A percentile compares a stretch with the other conserved stretches of the same genome.
Conservation (phyloP, 2,888 invertebrate genomes). For the Pachydiplax longipennis region DNA sequence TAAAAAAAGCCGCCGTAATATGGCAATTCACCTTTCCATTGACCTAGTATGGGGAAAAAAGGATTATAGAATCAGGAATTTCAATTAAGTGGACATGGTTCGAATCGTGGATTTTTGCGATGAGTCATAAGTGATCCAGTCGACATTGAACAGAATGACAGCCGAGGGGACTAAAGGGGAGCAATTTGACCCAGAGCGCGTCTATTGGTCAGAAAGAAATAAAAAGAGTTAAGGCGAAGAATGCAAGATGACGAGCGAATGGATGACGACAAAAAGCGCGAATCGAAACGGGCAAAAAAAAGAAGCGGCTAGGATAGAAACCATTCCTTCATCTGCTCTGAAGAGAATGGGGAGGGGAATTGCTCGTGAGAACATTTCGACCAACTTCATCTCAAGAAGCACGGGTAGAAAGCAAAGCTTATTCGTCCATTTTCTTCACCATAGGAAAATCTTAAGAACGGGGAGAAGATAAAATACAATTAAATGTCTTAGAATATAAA, state of each 20-base stretch:
- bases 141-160: neutral
- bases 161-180: neutral
- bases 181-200: neutral
- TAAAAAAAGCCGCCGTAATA: no score
- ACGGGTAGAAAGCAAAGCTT: neutral
- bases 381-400: neutral
- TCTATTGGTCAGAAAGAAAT: neutral
- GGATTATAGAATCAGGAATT: no score
- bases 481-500: neutral
- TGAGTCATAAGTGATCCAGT: no score
- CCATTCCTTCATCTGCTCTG: neutral
- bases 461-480: neutral
- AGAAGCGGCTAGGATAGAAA: neutral
- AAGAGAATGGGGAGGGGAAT: neutral
- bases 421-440: neutral
- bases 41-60: no score
- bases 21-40: no score
- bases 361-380: neutral
- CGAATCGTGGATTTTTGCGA: no score
- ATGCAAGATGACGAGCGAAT: neutral
- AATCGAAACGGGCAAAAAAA: neutral
- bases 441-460: neutral
- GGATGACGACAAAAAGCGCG: neutral
- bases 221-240: neutral
- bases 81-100: no score